These are phyloP conservation scores for Cathartes aura DNA, from an alignment of 2,113 vertebrate genomes.

Conservation along the genomic window DNA sequence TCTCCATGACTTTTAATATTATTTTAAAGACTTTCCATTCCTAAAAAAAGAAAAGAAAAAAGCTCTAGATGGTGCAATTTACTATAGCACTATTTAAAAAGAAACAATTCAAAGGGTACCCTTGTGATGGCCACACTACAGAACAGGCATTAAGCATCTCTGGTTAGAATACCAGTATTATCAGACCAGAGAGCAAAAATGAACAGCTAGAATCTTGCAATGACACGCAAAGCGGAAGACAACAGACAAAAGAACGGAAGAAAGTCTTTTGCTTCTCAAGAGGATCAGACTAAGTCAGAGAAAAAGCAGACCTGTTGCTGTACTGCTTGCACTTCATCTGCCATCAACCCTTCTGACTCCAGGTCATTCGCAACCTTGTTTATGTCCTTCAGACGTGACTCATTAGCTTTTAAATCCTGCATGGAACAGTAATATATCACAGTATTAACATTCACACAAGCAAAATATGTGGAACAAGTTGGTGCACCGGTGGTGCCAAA, in stretches of 20 bases:
- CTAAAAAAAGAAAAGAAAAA: neutral
- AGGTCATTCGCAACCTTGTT: constrained; percentile 96
- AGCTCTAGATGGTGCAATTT: neutral
- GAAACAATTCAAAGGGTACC: neutral
- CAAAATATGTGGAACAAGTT: neutral
- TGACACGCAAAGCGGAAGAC: neutral
- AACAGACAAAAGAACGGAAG: neutral
- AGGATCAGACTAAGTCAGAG: neutral
- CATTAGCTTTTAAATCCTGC: constrained; percentile 96
- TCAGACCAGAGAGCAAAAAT: neutral
- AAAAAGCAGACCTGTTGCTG: constrained; percentile 84
- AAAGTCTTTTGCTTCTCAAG: neutral
- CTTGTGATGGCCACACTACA: neutral
- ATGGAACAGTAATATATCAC: neutral
- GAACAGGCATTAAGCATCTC: neutral
- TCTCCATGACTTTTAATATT: neutral
- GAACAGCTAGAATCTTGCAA: neutral
- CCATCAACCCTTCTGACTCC: constrained; percentile 96
- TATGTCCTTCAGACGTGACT: constrained; percentile 96
- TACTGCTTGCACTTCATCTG: constrained; percentile 90
- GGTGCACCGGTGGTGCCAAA: neutral
- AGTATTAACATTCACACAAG: neutral
- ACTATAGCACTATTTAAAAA: neutral
- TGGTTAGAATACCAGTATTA: neutral
- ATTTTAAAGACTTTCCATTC: neutral